Percentiles rank a stretch among this genome's conserved stretches.
Conservation (phyloP, 2,113 vertebrate genomes). For the Colinus virginianus region DNA sequence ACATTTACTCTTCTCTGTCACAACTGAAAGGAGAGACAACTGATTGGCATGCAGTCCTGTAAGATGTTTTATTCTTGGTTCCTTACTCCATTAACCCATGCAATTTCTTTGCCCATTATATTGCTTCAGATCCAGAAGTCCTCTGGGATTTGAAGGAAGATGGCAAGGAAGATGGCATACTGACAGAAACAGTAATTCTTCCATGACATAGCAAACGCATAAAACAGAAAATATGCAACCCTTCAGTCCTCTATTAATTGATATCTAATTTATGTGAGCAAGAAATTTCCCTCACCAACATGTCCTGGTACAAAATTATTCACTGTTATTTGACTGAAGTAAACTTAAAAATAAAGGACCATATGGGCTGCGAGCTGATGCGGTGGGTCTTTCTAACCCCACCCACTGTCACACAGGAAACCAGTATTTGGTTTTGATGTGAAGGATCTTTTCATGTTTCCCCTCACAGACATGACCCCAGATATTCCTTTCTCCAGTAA, state of each 20-base stretch:
- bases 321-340: too few species aligned
- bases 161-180: not conserved
- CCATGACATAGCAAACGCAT: not conserved
- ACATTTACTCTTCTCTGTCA: not conserved
- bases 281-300: not conserved
- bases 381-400: not conserved
- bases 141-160: not conserved
- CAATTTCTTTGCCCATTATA: not conserved
- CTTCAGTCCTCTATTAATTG: not conserved
- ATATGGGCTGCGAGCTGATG: not conserved
- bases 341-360: not conserved
- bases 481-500: not conserved
- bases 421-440: not conserved
- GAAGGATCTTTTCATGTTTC: conserved; percentile 7
- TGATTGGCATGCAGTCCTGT: not conserved
- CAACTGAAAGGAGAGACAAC: not conserved
- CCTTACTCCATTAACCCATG: not conserved
- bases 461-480: not conserved
- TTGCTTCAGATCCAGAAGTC: not conserved
- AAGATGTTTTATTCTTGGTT: not conserved
- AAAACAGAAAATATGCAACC: not conserved
- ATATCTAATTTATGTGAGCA: not conserved
- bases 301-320: not conserved
- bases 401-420: not conserved
- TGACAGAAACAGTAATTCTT: not conserved